Percentiles rank a stretch among this genome's conserved stretches.
phyloP scores from a whole-genome alignment of 1,140 invertebrate species.

The Drosophila neocordata region DNA sequence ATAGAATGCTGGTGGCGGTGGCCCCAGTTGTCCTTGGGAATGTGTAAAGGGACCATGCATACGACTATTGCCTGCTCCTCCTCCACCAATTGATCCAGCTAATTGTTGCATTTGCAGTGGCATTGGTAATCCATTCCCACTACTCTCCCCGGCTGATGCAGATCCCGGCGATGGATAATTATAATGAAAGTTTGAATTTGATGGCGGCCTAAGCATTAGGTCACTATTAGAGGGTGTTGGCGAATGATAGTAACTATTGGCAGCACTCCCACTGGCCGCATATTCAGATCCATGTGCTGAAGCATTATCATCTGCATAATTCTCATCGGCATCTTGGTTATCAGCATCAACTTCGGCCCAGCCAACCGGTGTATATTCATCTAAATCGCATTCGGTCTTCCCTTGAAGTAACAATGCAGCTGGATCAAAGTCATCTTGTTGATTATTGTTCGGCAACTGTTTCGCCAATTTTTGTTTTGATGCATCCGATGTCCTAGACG shows the following conservation, averaged over 20 bases:
- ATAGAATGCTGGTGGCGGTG: constrained; percentile 48
- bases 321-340: constrained; percentile 42
- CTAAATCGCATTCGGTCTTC: constrained; percentile 35
- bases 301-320: constrained; percentile 57
- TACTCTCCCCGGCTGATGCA: background rate
- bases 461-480: background rate
- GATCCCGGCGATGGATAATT: constrained; percentile 57
- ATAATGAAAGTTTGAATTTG: constrained; percentile 55
- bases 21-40: constrained; percentile 47
- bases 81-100: constrained; percentile 1
- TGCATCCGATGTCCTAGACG: background rate
- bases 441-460: background rate
- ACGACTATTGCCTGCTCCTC: background rate
- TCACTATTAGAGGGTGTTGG: constrained; percentile 64
- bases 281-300: constrained; percentile 53
- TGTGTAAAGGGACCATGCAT: constrained; percentile 53
- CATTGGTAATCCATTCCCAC: background rate
- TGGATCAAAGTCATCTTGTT: constrained; percentile 12
- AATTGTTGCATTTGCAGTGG: constrained; percentile 6
- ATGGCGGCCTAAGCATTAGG: constrained; percentile 65
- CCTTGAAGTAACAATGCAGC: constrained; percentile 22
- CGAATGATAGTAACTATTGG: constrained; percentile 64
- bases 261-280: constrained; percentile 50
- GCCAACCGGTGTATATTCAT: constrained; percentile 18
- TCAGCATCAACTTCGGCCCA: constrained; percentile 35